Evolutionary conservation across 2,888 invertebrate species (phyloP).

Genomic region (Melinaea marsaeus): DNA sequence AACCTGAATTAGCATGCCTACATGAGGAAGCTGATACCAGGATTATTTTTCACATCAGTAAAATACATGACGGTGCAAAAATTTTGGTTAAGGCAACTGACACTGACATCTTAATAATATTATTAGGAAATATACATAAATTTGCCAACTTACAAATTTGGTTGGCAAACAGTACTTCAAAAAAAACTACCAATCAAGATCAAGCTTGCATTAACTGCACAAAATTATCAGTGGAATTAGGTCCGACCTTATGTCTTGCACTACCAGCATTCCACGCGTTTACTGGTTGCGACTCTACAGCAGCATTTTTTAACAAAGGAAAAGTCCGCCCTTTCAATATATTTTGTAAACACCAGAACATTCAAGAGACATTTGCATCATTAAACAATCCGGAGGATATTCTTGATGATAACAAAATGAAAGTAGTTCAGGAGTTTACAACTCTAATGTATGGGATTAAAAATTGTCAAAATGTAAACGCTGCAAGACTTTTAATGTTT

Average conservation of each 20-base stretch:
- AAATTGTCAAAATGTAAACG: constrained; percentile 19
- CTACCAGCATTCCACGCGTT: constrained; percentile 40
- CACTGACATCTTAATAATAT: constrained; percentile 18
- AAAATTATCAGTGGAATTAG: constrained; percentile 25
- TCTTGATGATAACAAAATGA: no score
- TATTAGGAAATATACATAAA: constrained; percentile 19
- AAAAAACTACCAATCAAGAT: constrained; percentile 12
- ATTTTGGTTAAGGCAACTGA: constrained; percentile 18
- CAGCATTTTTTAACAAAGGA: constrained; percentile 19
- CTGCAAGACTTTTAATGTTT: constrained; percentile 21
- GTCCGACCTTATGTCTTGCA: constrained; percentile 30
- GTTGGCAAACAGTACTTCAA: constrained; percentile 4
- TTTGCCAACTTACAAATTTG: constrained; percentile 1
- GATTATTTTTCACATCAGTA: constrained; percentile 18
- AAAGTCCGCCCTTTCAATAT: constrained; percentile 7
- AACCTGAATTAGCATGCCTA: constrained; percentile 16
- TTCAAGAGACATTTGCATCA: no score
- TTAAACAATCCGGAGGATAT: no score
- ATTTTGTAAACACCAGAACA: not conserved
- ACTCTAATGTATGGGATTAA: constrained; percentile 14
- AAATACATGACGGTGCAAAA: constrained; percentile 12
- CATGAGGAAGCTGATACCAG: constrained; percentile 22
- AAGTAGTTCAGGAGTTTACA: constrained; percentile 10
- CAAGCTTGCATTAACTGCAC: constrained; percentile 13
- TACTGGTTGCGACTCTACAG: constrained; percentile 13